Base-by-base conservation (phyloP, 2,797 vertebrate species). In the Xerus rutilus region DNA sequence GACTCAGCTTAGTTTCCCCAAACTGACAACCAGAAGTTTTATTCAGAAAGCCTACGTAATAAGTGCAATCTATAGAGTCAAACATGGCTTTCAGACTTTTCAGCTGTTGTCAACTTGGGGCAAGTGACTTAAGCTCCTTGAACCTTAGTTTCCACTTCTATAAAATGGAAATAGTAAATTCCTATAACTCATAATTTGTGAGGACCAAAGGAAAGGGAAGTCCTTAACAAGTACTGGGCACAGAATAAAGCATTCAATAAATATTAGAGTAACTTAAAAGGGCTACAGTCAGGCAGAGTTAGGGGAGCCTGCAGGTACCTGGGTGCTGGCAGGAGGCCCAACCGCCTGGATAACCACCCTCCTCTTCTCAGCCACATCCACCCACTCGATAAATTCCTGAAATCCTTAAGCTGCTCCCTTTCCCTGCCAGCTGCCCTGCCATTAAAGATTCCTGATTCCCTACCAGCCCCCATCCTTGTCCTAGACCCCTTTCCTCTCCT, bases 361-460 rank as follows among this genome's bases (percentile, higher is more conserved):
- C 52, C 79, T 67, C 45, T 85, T 70, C 76, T 89, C 69, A 39
- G 88, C 65, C 72, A 92, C n/a, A 78, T 65, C 93, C 39, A 52
- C 89, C 86, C 92, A 97, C 89, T 59, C 7, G 3, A 73, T 52
- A 89, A 93, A 97, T 96, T 97, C 93, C 89, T 95, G 86, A 96
- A 94, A 89, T 93, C 96, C 93, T 95, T 91, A 17, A n/a, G 86
- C 84, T 86, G 39, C 93, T 97, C 93, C 89, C 69, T 91, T 88
- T 64, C 20, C 73, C 1, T 0, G 14, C 70, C 95, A 93, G 78
- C 88, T 95, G 92, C 94, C 84, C 86, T 95, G 30, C 49, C 39
- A 25, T 39, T 49, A 93, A 89, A 84, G 84, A 95, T 59, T 87
- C 73, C 67, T 47, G 67, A 73, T 72, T 45, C 64, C 49, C 72